A percentile compares a stretch with the other conserved stretches of the same genome.
phyloP scores from a whole-genome alignment of 2,797 vertebrate species.

The Chromobotia macracanthus region DNA sequence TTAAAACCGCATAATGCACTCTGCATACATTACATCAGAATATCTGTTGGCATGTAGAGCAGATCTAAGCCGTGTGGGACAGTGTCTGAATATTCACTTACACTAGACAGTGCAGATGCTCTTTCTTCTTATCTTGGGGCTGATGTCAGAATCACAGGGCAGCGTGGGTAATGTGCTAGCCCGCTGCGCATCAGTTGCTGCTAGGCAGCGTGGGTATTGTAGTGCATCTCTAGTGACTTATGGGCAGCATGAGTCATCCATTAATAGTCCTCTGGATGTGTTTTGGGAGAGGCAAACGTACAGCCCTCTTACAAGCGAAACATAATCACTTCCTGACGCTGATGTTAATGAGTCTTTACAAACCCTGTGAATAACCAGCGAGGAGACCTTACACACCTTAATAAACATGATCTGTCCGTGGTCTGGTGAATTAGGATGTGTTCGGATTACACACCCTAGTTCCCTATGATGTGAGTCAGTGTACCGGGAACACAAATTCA shows the following conservation, averaged over 20 bases:
- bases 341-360: constrained; percentile 17
- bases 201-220: constrained; percentile 58
- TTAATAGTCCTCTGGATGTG: constrained; percentile 53
- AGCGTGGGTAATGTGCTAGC: constrained; percentile 49
- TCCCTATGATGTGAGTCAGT: neutral
- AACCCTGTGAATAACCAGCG: neutral
- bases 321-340: constrained; percentile 28
- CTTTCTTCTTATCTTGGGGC: constrained; percentile 8
- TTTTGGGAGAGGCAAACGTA: constrained; percentile 40
- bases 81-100: neutral
- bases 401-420: constrained; percentile 21
- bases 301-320: constrained; percentile 29
- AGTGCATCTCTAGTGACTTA: constrained; percentile 49
- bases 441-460: neutral
- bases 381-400: constrained; percentile 1
- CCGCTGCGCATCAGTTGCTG: constrained; percentile 43
- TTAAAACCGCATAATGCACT: neutral
- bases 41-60: neutral
- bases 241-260: constrained; percentile 56
- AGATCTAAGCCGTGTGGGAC: neutral
- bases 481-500: no score
- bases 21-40: neutral
- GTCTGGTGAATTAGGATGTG: neutral
- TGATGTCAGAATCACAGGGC: constrained; percentile 13
- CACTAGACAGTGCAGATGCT: constrained; percentile 20